These are phyloP conservation scores for Rotaria magnacalcarata DNA, from an alignment of 2,888 invertebrate species.

Conservation along the genomic window DNA sequence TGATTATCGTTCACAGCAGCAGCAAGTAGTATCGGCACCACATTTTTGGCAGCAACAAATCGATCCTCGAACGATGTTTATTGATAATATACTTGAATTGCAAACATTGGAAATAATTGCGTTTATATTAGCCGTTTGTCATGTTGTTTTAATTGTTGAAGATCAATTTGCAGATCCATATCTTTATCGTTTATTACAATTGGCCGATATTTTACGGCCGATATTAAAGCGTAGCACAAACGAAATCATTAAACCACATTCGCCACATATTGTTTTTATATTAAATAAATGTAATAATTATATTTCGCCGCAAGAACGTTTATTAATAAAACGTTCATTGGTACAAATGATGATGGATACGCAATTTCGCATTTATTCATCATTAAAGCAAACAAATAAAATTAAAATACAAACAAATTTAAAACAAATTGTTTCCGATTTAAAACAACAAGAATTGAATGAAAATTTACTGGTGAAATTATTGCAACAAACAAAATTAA, in stretches of 20 bases:
- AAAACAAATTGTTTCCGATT: conserved; percentile 10
- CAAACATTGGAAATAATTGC: conserved; percentile 75
- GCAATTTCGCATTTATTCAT: background rate
- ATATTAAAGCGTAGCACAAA: background rate
- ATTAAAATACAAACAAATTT: conserved; percentile 8
- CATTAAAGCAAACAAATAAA: conserved; percentile 29
- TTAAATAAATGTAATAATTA: conserved; percentile 31
- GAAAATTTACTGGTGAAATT: conserved; percentile 13
- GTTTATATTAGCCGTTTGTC: conserved; percentile 80
- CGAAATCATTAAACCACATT: background rate
- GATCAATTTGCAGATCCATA: conserved; percentile 84
- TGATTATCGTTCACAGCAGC: background rate
- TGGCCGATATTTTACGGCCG: conserved; percentile 1
- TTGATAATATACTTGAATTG: conserved; percentile 52
- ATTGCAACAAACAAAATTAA: background rate
- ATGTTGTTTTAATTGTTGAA: conserved; percentile 78
- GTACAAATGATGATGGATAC: conserved; percentile 13
- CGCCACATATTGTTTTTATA: conserved; percentile 30
- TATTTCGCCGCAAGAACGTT: conserved; percentile 24
- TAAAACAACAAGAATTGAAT: conserved; percentile 18
- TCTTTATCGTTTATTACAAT: conserved; percentile 49
- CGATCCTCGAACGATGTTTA: conserved; percentile 31
- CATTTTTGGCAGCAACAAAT: conserved; percentile 27
- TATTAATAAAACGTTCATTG: conserved; percentile 13
- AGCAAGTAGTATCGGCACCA: background rate